Conservation (phyloP, 2,888 invertebrate genomes). For the Odontocerum albicorne region DNA sequence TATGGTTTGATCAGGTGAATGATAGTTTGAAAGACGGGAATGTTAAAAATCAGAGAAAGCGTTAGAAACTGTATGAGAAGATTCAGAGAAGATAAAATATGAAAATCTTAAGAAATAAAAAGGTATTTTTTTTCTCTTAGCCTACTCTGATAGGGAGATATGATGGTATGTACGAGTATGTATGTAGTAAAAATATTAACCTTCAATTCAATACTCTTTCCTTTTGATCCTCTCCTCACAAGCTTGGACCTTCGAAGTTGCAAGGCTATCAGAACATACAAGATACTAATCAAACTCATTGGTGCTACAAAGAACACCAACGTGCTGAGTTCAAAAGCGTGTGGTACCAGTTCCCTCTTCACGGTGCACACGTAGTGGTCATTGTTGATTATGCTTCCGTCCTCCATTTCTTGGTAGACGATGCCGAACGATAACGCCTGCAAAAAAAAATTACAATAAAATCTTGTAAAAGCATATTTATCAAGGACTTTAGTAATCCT, state of each 20-base stretch:
- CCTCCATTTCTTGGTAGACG: constrained; percentile 43
- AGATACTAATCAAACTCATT: constrained; percentile 73
- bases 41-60: no score
- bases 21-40: no score
- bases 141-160: no score
- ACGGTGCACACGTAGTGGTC: constrained; percentile 53
- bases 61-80: no score
- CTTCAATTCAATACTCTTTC: constrained; percentile 31
- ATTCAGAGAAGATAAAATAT: no score
- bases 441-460: no score
- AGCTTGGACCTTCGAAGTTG: constrained; percentile 57
- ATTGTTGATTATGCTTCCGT: constrained; percentile 49
- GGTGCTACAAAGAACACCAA: constrained; percentile 75
- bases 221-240: constrained; percentile 38
- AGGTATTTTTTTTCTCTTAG: no score
- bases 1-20: no score
- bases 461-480: no score
- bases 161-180: no score
- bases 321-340: constrained; percentile 71
- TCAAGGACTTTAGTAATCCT: no score
- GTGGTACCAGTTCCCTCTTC: constrained; percentile 55
- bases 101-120: no score
- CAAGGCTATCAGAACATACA: constrained; percentile 68
- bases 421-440: constrained; percentile 48
- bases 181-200: constrained; percentile 13